Conservation (phyloP, 2,797 vertebrate genomes). For the Pangasius mekongensis region DNA sequence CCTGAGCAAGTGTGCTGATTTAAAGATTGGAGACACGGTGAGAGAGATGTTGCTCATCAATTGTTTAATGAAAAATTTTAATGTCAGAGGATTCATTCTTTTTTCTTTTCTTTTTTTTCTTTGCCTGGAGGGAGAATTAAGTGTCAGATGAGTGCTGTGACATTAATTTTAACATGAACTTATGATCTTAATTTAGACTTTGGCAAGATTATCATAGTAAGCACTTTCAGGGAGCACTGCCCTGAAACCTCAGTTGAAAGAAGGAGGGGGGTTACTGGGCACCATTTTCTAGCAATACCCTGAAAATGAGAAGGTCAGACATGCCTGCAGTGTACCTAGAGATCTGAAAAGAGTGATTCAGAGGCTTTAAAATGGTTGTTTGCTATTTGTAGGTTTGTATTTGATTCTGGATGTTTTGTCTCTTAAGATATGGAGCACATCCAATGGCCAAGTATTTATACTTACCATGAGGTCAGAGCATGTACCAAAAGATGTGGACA, state of each 20-base stretch:
- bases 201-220: neutral
- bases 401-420: neutral
- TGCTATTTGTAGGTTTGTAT: neutral
- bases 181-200: constrained; percentile 2
- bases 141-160: neutral
- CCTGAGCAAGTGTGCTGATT: constrained; percentile 88
- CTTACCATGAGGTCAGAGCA: neutral
- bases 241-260: neutral
- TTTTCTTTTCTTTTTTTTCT: neutral
- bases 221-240: neutral
- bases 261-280: neutral
- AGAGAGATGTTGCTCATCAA: constrained; percentile 62
- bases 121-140: neutral
- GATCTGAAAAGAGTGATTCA: neutral
- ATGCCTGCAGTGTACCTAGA: neutral
- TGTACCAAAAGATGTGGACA: neutral
- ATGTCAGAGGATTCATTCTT: neutral
- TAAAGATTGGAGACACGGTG: constrained; percentile 97
- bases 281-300: neutral
- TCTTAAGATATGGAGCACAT: neutral
- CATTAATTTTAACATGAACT: neutral
- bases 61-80: neutral
- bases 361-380: neutral
- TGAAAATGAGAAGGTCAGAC: neutral
- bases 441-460: neutral